Base-by-base conservation (phyloP, 2,888 invertebrate genomes). In the Rotaria magnacalcarata region DNA sequence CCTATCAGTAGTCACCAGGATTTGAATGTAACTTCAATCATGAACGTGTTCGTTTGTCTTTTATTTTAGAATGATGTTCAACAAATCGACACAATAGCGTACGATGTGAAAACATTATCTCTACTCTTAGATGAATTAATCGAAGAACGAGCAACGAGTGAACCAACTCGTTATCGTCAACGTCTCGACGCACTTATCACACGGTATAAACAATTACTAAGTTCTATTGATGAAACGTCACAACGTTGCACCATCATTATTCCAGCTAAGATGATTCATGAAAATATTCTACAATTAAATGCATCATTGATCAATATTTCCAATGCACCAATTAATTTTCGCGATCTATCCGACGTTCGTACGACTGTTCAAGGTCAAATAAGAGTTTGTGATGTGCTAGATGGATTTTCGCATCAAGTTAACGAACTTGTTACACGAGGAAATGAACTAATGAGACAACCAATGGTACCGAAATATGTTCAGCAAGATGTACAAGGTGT, bases 401-500 rank as follows among this genome's bases (percentile, higher is more conserved):
- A 80, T 24, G n/a, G 21, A 47, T 80, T 47, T 21, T 47, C 41
- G 21, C 75, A 80, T 21, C 43, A 80, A 80, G 47, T 80, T 0
- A 47, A 21, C 24, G 75, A 80, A 24, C n/a, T 80, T 7, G 2
- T 43, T 2, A 11, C 75, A 47, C 75, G 47, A 24, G 75, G 34
- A 11, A 43, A 43, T 80, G 75, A 80, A 47, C 24, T 47, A 47
- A 47, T 47, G 16, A 80, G 16, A 80, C 41, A 80, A 24, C 21
- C 43, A 24, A 21, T 43, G 10, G 47, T 6, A 80, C 75, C 75
- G 10, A 80, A 47, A 80, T 80, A 80, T 47, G 75, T 80, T 80
- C 75, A 80, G 47, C 75, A 80, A 43, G 75, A 80, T 80, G n/a
- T 80, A 47, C 75, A 80, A 80, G 21, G 41, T 47, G 8, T 80